Evolutionary conservation across 2,888 invertebrate species (phyloP).

Genomic region (Hemithea aestivaria): DNA sequence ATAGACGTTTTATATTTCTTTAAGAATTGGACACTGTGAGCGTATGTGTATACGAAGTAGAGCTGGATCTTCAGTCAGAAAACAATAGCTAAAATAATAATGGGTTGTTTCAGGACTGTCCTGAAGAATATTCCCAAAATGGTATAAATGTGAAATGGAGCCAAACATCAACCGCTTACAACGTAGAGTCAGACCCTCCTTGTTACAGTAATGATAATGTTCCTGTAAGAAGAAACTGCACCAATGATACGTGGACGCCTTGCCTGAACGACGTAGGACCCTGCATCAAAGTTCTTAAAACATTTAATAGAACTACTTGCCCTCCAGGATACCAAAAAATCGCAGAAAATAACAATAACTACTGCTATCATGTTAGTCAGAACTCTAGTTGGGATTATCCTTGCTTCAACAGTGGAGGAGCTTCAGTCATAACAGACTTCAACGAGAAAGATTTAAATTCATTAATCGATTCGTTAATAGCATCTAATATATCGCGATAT

Average conservation of each 20-base stretch:
- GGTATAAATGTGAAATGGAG: conserved; percentile 57
- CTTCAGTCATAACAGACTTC: conserved; percentile 59
- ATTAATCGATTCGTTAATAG: conserved; percentile 47
- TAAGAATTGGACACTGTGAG: too few relatives aligned
- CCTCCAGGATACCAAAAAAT: conserved; percentile 56
- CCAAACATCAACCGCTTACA: conserved; percentile 37
- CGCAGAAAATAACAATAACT: conserved; percentile 45
- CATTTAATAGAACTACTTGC: conserved; percentile 47
- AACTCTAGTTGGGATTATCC: conserved; percentile 55
- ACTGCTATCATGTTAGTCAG: conserved; percentile 54
- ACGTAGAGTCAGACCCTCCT: conserved; percentile 51
- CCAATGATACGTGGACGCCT: conserved; percentile 51
- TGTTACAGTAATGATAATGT: conserved; percentile 47
- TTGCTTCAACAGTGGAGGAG: conserved; percentile 61
- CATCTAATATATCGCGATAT: conserved; percentile 39
- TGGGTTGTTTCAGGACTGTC: conserved; percentile 51
- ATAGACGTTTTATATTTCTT: too few relatives aligned
- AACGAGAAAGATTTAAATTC: conserved; percentile 40
- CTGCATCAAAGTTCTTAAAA: conserved; percentile 45
- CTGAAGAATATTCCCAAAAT: conserved; percentile 45
- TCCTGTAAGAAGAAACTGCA: conserved; percentile 55
- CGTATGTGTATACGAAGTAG: too few relatives aligned
- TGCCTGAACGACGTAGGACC: conserved; percentile 38
- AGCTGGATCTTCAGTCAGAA: too few relatives aligned
- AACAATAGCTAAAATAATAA: too few relatives aligned